phyloP scores from a whole-genome alignment of 2,113 vertebrate species.

The Rynchops niger region DNA sequence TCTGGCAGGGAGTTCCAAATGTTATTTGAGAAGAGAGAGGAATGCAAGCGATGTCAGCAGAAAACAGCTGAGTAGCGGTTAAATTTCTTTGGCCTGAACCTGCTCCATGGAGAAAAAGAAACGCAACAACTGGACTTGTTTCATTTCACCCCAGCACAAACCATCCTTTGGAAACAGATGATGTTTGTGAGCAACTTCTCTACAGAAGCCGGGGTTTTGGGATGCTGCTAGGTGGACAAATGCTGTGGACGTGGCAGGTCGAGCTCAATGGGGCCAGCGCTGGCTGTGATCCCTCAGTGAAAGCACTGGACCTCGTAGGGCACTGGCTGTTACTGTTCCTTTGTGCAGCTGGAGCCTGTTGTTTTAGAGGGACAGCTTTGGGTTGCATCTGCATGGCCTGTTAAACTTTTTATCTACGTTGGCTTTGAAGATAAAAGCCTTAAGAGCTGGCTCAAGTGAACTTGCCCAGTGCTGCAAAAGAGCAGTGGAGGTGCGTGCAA shows the following conservation, averaged over 20 bases:
- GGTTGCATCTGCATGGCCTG: not conserved
- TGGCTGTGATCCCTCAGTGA: not conserved
- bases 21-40: constrained; percentile 68
- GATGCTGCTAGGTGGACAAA: not conserved
- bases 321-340: not conserved
- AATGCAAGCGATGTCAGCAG: constrained; percentile 67
- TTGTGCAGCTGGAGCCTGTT: not conserved
- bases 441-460: constrained; percentile 37
- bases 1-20: constrained; percentile 61
- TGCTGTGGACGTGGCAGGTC: not conserved
- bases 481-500: constrained; percentile 52
- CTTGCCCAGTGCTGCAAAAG: not conserved
- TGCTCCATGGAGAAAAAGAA: constrained; percentile 33
- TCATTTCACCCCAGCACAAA: constrained; percentile 28
- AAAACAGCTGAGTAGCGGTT: constrained; percentile 71
- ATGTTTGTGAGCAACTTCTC: constrained; percentile 17
- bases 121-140: constrained; percentile 25
- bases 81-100: constrained; percentile 37
- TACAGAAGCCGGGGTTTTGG: not conserved
- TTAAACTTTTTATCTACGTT: not conserved
- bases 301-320: not conserved
- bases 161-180: not conserved
- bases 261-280: not conserved
- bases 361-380: not conserved
- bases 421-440: constrained; percentile 51